These are phyloP conservation scores for Penaeus monodon DNA, from an alignment of 2,888 invertebrate genomes.

Conservation along the genomic window DNA sequence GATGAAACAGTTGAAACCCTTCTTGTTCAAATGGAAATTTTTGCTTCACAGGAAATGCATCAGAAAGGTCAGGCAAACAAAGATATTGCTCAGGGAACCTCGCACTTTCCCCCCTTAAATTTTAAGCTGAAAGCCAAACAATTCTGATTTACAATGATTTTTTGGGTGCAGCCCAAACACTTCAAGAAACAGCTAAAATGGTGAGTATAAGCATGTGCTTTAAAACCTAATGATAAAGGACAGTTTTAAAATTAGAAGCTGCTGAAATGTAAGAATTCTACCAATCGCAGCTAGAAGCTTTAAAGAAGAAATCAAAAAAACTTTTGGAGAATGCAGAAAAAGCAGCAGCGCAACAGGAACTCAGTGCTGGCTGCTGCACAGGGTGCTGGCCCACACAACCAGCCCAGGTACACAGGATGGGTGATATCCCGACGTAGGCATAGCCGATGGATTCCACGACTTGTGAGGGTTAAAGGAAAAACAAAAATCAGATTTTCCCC, in stretches of 20 bases:
- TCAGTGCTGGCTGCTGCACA: conserved; percentile 90
- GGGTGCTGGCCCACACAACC: conserved; percentile 81
- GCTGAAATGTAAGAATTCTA: conserved; percentile 93
- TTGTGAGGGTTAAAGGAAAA: conserved; percentile 83
- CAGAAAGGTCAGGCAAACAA: conserved; percentile 93
- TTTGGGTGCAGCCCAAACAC: conserved; percentile 91
- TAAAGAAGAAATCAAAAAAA: conserved; percentile 80
- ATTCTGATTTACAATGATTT: conserved; percentile 89
- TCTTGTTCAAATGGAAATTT: conserved; percentile 88
- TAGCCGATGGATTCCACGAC: conserved; percentile 81
- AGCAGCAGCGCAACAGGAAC: conserved; percentile 90
- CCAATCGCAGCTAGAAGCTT: conserved; percentile 86
- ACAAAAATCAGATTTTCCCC: conserved; percentile 80
- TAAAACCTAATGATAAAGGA: conserved; percentile 84
- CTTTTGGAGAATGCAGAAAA: conserved; percentile 77
- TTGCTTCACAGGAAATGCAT: conserved; percentile 86
- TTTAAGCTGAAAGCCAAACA: conserved; percentile 70
- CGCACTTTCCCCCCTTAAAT: conserved; percentile 94
- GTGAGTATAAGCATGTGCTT: conserved; percentile 97
- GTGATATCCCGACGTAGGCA: conserved; percentile 79
- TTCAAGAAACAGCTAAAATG: conserved; percentile 96
- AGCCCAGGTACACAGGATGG: conserved; percentile 81
- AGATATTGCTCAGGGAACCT: conserved; percentile 94
- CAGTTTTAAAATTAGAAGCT: conserved; percentile 82
- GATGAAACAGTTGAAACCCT: conserved; percentile 91